phyloP scores from a whole-genome alignment of 2,113 vertebrate genomes.

The Helogale parvula region DNA sequence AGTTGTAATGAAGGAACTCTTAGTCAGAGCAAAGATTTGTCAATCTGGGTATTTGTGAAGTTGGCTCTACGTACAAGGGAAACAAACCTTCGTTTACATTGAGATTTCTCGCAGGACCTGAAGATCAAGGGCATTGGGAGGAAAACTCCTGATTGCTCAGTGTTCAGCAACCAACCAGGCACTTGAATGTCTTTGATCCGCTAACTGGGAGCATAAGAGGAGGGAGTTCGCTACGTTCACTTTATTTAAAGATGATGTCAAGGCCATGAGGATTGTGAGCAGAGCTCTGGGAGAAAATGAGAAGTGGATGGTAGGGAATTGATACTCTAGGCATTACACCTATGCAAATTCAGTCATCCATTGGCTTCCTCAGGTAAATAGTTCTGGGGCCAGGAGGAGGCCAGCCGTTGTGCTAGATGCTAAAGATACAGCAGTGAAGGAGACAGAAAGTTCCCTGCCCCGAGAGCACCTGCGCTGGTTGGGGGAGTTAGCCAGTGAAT shows the following conservation, averaged over 20 bases:
- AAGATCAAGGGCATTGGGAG: not conserved
- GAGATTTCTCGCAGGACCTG: not conserved
- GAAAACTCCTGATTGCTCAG: not conserved
- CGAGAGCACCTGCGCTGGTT: fast-evolving
- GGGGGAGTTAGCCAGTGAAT: not conserved
- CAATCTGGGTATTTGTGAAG: not conserved
- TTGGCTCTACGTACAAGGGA: not conserved
- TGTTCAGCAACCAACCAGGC: not conserved
- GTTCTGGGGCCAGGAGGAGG: not conserved
- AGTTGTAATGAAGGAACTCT: not conserved
- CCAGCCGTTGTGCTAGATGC: not conserved
- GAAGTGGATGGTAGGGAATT: not conserved
- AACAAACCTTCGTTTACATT: not conserved
- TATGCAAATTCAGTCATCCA: not conserved
- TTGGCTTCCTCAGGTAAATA: not conserved
- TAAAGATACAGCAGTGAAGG: not conserved
- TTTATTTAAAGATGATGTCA: not conserved
- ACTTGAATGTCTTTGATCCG: constrained; percentile 24
- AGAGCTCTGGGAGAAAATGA: not conserved
- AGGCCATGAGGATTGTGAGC: not conserved
- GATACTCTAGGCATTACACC: not conserved
- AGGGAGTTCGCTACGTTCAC: not conserved
- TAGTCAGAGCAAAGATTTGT: not conserved
- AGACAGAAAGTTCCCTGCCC: not conserved
- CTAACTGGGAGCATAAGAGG: not conserved